Base-by-base conservation (phyloP, 2,113 vertebrate species). In the Oncorhynchus kisutch region DNA sequence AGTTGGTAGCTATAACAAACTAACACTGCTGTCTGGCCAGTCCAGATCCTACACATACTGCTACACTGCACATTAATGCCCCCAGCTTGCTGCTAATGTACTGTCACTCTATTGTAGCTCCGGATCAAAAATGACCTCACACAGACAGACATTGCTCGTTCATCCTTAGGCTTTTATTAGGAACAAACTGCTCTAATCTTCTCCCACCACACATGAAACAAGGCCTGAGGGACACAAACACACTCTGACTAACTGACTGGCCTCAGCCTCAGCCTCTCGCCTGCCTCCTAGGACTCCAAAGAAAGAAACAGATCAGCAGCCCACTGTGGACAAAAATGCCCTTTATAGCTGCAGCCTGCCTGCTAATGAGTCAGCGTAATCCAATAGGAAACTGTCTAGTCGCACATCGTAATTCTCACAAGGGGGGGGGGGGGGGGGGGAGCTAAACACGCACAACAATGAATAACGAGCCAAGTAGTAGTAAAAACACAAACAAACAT, bases 91-190 rank as follows among this genome's bases (percentile, higher is more conserved):
- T 25, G 60, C 81, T 87, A 75, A 89, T 87, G 79, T 81, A 73
- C 65, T 74, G 49, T 45, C 39, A 69, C 29, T 65, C 73, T 82
- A 78, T 76, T 77, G 77, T 73, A 80, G 81, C 79, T 34, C 76
- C 60, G 74, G 81, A 79, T 62, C 76, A 80, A 65, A 45, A 76
- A 83, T 82, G 81, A 78, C 84, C 84, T 80, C 78, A 82, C 51
- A 78, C 73, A 74, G 48, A 67, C 71, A 66, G 51, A 65, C 71
- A 78, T 24, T 24, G 39, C 25, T 62, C 14, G 54, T 72, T 67
- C 71, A 70, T 59, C 73, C 14, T 54, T 18, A 20, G 34, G 64
- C 29, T 77, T 66, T 74, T 57, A 72, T 71, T 67, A 49, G 54
- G 60, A 25, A 27, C 62, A 82, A 77, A 77, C 25, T 74, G 67